Conservation (phyloP, 2,888 invertebrate species). For the Tenodera sinensis region DNA sequence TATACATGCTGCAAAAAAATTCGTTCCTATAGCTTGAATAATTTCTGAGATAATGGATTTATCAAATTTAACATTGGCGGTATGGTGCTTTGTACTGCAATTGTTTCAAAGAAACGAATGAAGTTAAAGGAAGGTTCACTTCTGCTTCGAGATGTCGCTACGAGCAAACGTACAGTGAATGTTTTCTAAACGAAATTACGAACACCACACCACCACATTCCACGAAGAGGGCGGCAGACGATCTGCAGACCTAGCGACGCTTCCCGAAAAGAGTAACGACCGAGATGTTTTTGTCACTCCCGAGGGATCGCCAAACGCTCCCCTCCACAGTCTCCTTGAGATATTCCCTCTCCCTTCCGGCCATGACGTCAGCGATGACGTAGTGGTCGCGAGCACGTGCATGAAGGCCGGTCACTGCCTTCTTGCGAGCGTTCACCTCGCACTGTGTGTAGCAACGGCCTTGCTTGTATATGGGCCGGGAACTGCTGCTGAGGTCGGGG, state of each 20-base stretch:
- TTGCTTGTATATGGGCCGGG: neutral
- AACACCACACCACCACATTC: no score
- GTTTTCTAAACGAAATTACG: no score
- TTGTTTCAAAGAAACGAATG: no score
- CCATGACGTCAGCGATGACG: neutral
- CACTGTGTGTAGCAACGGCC: neutral
- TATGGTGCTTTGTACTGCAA: no score
- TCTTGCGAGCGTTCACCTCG: neutral
- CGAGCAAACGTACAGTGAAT: no score
- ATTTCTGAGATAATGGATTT: no score
- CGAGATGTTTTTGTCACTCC: neutral
- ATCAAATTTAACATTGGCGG: no score
- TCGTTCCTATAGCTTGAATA: no score
- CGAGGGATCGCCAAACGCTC: neutral
- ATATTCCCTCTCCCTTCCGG: neutral
- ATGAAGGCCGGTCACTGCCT: conserved; percentile 15
- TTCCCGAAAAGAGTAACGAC: neutral
- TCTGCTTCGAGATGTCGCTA: no score
- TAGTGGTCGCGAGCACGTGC: neutral
- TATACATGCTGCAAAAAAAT: no score
- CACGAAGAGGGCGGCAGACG: neutral
- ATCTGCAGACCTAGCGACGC: neutral
- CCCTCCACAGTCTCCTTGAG: neutral
- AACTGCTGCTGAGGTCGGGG: neutral
- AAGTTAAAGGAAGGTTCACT: no score